These are phyloP conservation scores for Coptodon bakossiorum DNA, from an alignment of 2,113 vertebrate genomes.

Conservation along the genomic window DNA sequence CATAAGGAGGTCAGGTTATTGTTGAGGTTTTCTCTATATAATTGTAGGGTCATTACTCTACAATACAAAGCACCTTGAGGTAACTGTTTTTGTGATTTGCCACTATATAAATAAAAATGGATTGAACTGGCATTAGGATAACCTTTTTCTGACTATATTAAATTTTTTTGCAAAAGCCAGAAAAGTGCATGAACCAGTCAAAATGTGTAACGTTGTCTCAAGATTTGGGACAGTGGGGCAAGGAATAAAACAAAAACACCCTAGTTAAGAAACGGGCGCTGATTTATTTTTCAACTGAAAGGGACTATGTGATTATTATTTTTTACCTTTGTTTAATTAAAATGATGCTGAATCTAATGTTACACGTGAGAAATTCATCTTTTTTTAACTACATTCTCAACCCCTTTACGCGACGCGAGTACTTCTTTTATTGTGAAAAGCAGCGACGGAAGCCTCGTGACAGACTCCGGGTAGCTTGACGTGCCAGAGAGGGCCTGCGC, in stretches of 20 bases:
- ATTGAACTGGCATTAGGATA: neutral
- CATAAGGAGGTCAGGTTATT: neutral
- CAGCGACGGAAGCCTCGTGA: neutral
- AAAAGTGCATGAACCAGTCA: neutral
- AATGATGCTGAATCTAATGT: neutral
- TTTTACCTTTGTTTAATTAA: neutral
- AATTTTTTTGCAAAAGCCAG: neutral
- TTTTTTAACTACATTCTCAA: neutral
- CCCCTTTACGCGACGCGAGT: neutral
- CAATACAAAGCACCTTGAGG: neutral
- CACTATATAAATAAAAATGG: neutral
- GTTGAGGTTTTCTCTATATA: neutral
- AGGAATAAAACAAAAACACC: neutral
- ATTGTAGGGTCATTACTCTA: neutral
- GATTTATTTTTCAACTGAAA: no score
- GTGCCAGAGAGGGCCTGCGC: slow-evolving; percentile 40
- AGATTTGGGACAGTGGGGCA: neutral
- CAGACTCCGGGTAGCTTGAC: neutral
- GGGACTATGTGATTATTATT: no score
- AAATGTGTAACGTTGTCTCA: neutral
- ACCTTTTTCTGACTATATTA: neutral
- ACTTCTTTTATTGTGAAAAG: slow-evolving; percentile 24
- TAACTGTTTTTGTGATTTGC: neutral
- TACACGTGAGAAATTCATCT: neutral
- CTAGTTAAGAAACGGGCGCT: neutral